Percentiles rank a stretch among this genome's conserved stretches.
phyloP scores from a whole-genome alignment of 2,888 invertebrate species.

The Andrena marginata region DNA sequence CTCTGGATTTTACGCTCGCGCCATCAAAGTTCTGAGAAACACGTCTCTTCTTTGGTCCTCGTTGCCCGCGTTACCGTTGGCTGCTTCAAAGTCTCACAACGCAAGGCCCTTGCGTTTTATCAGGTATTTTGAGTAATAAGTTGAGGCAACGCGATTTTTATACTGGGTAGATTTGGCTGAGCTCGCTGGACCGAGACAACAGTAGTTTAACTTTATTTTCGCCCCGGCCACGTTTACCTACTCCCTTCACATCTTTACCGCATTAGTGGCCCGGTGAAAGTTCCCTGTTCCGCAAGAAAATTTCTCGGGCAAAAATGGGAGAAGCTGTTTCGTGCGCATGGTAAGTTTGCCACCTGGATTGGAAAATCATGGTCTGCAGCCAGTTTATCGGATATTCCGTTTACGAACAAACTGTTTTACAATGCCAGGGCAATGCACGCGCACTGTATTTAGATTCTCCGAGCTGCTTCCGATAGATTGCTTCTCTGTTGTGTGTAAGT shows the following conservation, averaged over 20 bases:
- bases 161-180: neutral
- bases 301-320: neutral
- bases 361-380: constrained; percentile 17
- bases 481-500: neutral
- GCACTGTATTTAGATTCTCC: neutral
- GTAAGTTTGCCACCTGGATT: constrained; percentile 5
- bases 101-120: neutral
- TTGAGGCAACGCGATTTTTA: neutral
- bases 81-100: neutral
- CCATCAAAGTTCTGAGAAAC: neutral
- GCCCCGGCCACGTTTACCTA: constrained; percentile 3
- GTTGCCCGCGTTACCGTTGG: neutral
- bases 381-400: constrained; percentile 10
- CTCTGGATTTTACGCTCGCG: neutral
- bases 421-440: neutral
- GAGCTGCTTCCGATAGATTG: neutral
- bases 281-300: constrained; percentile 18
- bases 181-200: neutral
- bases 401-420: constrained; percentile 22
- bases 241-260: constrained; percentile 41
- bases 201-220: constrained; percentile 28
- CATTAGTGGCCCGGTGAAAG: constrained; percentile 27
- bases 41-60: neutral
- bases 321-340: constrained; percentile 7
- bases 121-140: neutral